Base-by-base conservation (phyloP, 2,113 vertebrate species). In the Myotis lucifugus region DNA sequence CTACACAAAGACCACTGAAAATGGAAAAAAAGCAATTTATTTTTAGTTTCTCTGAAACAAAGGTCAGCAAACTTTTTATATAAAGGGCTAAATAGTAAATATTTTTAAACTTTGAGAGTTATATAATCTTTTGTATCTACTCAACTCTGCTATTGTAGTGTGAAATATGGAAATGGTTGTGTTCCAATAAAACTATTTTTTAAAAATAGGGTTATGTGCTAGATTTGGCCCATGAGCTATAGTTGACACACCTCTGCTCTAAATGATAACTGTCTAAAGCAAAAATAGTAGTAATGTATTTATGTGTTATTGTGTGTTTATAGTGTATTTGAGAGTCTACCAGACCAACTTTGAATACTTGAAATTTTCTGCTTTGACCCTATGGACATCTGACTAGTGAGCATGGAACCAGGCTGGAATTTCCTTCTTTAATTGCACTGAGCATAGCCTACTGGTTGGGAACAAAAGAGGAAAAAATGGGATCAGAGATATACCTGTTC, bases 351-450 rank as follows among this genome's bases (percentile, higher is more conserved):
- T 40, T 74, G 37, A 37, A 59, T 82, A 23, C 32, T 95, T 82
- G 76, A 74, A 59, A 67, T 91, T 87, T 91, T 95, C 67, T 73
- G 56, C 54, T 87, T 91, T 91, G 32, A 74, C 74, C 14, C 48
- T 37, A 0, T 56, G 56, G 83, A 66, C 69, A 82, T 32, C 23
- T 82, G 56, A 87, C 66, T 34, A 76, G 32, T 73, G 32, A 67
- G 40, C 77, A 76, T 83, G 50, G 50, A 83, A 50, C 61, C 69
- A 83, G 77, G 25, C 84, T 88, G n/a, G 77, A 87, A 69, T 88
- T 82, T 69, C n/a, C 59, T 95, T 59, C 48, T 82, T 59, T 77
- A 50, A 12, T n/a, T 88, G 48, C 25, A 69, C 11, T n/a, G n/a
- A 76, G 15, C 88, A 76, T 82, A 91, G 25, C 70, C 42, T 84